These are phyloP conservation scores for Listronotus oregonensis DNA, from an alignment of 1,140 invertebrate species.

Conservation along the genomic window DNA sequence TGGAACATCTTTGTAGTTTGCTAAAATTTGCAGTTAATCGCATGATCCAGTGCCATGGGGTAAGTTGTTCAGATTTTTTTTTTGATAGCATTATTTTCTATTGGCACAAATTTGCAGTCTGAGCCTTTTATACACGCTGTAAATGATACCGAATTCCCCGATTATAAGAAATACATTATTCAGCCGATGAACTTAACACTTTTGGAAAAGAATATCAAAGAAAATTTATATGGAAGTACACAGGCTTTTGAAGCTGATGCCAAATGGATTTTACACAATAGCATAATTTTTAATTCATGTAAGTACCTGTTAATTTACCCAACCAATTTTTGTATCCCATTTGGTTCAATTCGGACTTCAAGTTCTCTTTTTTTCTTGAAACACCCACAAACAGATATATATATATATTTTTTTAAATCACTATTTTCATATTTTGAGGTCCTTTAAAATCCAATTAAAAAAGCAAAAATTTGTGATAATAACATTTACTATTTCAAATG, in stretches of 20 bases:
- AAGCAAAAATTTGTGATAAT: too few species aligned
- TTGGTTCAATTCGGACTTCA: too few species aligned
- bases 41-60: slow-evolving; percentile 74
- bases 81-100: background rate
- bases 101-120: slow-evolving; percentile 56
- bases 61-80: slow-evolving; percentile 56
- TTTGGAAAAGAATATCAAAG: slow-evolving; percentile 77
- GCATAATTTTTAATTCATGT: slow-evolving; percentile 88
- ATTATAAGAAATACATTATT: slow-evolving; percentile 79
- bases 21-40: slow-evolving; percentile 74
- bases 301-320: slow-evolving; percentile 56
- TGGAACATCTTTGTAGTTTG: slow-evolving; percentile 75
- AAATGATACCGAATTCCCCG: slow-evolving; percentile 68
- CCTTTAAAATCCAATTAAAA: too few species aligned
- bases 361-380: slow-evolving; percentile 12
- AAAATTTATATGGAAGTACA: slow-evolving; percentile 83
- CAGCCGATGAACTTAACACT: slow-evolving; percentile 83
- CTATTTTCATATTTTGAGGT: too few species aligned
- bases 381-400: background rate
- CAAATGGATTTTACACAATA: slow-evolving; percentile 93
- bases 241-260: slow-evolving; percentile 87
- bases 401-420: too few species aligned
- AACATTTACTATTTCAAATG: too few species aligned
- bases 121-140: slow-evolving; percentile 78
- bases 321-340: too few species aligned